Percentiles rank a stretch among this genome's conserved stretches.
Conservation (phyloP, 2,888 invertebrate species). For the Pristionchus exspectatus region DNA sequence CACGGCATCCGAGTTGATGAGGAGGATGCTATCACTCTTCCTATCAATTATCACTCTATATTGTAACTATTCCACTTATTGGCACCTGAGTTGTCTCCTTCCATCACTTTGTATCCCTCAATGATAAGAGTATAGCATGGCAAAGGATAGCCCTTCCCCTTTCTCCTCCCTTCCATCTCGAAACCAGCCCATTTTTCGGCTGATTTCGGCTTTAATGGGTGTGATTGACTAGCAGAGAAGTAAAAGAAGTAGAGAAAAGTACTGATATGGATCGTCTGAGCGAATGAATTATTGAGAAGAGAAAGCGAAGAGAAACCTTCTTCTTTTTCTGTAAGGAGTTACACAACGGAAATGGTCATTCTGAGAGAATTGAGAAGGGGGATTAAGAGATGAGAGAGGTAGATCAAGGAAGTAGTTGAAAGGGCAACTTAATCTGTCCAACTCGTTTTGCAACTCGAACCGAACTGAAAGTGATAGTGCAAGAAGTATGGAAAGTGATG, state of each 20-base stretch:
- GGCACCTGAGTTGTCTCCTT: neutral
- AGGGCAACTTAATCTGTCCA: conserved; percentile 30
- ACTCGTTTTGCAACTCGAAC: conserved; percentile 31
- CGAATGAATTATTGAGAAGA: conserved; percentile 38
- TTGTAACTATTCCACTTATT: neutral
- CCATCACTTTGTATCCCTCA: neutral
- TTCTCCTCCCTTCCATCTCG: neutral
- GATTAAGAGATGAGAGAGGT: conserved; percentile 10
- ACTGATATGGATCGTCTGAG: conserved; percentile 50
- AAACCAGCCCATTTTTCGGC: conserved; percentile 28
- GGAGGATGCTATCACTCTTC: conserved; percentile 40
- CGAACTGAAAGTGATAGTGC: conserved; percentile 38
- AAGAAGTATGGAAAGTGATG: conserved; percentile 24
- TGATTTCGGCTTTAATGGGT: conserved; percentile 43
- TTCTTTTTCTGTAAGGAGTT: conserved; percentile 40
- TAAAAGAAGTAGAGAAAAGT: conserved; percentile 47
- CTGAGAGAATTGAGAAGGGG: conserved; percentile 35
- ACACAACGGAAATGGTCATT: conserved; percentile 45
- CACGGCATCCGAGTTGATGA: conserved; percentile 32
- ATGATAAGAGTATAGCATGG: conserved; percentile 9
- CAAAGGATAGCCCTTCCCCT: neutral
- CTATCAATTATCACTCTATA: conserved; percentile 7
- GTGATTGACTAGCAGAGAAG: conserved; percentile 25
- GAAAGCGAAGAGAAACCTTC: neutral
- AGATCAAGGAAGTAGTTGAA: conserved; percentile 45